Evolutionary conservation across 2,113 vertebrate genomes (phyloP).

Genomic region (Tychaedon coryphoeus): DNA sequence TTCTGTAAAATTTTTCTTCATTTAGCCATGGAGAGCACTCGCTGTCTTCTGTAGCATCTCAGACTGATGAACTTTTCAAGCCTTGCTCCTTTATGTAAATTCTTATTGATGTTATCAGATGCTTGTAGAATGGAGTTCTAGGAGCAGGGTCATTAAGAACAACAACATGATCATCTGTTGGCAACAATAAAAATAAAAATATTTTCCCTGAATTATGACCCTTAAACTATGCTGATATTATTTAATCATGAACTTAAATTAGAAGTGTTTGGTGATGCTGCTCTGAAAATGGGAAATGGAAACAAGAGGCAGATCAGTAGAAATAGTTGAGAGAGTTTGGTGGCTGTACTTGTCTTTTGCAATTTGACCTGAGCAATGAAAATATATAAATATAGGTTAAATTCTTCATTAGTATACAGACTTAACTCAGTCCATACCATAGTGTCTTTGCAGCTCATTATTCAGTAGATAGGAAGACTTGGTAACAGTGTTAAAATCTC

Average conservation of each 20-base stretch:
- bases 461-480: not conserved
- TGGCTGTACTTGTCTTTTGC: not conserved
- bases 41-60: not conserved
- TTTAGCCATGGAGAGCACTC: not conserved
- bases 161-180: not conserved
- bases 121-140: not conserved
- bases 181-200: not conserved
- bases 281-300: not conserved
- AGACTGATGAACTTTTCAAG: not conserved
- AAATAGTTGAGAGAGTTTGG: not conserved
- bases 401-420: not conserved
- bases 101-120: not conserved
- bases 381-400: not conserved
- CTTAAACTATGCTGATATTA: not conserved
- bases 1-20: not conserved
- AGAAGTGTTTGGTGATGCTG: not conserved
- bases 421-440: not conserved
- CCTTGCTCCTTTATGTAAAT: not conserved
- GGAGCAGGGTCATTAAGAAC: not conserved
- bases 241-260: slow-evolving; percentile 22
- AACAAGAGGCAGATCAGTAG: not conserved
- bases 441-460: not conserved
- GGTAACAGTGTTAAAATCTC: not conserved
- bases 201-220: not conserved
- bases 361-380: not conserved